Base-by-base conservation (phyloP, 37 sponge, comb jelly and placozoan genomes). In the Halisarca cf. caerulea region DNA sequence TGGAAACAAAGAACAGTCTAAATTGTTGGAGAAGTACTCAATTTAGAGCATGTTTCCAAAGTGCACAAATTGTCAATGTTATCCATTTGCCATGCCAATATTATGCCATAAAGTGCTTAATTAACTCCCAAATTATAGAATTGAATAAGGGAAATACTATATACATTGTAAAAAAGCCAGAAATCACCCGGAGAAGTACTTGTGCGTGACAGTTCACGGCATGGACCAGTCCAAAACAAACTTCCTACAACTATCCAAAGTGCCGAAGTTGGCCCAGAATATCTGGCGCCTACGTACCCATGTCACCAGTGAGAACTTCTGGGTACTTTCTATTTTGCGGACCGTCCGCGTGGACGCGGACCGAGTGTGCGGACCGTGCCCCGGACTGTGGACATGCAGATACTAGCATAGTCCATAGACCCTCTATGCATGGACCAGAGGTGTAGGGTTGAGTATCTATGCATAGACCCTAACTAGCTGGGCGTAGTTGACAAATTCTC, bases 151-250 rank as follows among this genome's bases (percentile, higher is more conserved):
- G n/a, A 86, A 86, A 11, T 90, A 90, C 44, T 66, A 86, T 36
- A 78, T 71, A 27, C 91, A 90, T 40, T 23, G 91, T 15, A 73
- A 86, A 47, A 90, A 90, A 25, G 28, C 91, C 0, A 35, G 91
- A 1, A 64, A 40, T 33, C 15, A 86, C 18, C 91, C 91, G 55
- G 53, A 55, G 7, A 90, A 90, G 62, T 90, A 83, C 54, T 4
- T 90, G 40, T 70, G 86, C 2, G 59, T 90, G 0, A 90, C 86
- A 3, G 86, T 90, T n/a, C 83, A 90, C 82, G 90, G 86, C 15
- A 90, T 90, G 90, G 89, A 89, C 60, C 89, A 89, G 60, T 39
- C 32, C 33, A 89, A 89, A 53, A 89, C 89, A 15, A 89, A 89
- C 57, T 59, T 89, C 5, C 89, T 84, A 28, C 59, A 79, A 14